Evolutionary conservation across 2,888 invertebrate genomes (phyloP).

Genomic region (Campoletis raptor): DNA sequence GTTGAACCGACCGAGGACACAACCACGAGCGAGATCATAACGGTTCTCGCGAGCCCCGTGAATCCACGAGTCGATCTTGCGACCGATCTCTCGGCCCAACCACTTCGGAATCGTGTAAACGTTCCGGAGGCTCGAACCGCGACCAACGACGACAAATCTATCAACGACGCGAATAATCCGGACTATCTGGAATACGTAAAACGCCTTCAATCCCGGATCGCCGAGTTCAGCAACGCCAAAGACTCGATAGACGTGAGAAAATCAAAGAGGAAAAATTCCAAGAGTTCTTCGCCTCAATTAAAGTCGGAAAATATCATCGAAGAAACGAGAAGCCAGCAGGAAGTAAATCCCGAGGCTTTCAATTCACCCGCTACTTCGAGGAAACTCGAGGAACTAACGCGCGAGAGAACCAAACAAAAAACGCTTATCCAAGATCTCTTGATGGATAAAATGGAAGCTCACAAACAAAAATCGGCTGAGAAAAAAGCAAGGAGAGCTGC

Average conservation of each 20-base stretch:
- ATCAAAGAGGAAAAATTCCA: constrained; percentile 85
- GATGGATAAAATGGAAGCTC: constrained; percentile 91
- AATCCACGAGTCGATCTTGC: constrained; percentile 77
- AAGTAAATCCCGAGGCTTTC: constrained; percentile 80
- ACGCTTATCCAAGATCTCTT: constrained; percentile 93
- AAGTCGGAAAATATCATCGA: constrained; percentile 86
- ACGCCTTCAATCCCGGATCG: constrained; percentile 88
- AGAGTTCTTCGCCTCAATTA: constrained; percentile 84
- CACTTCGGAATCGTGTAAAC: not conserved
- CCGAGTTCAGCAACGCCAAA: constrained; percentile 89
- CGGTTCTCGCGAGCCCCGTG: constrained; percentile 86
- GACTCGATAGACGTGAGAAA: constrained; percentile 90
- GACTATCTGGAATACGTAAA: constrained; percentile 88
- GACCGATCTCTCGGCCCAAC: constrained; percentile 16
- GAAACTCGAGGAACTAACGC: constrained; percentile 91
- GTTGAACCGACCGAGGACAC: constrained; percentile 88
- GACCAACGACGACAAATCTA: constrained; percentile 66
- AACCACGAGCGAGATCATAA: constrained; percentile 85
- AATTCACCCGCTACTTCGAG: constrained; percentile 87
- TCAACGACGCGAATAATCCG: constrained; percentile 80
- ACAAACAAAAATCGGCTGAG: constrained; percentile 88
- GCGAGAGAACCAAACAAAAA: constrained; percentile 93
- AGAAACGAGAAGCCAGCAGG: constrained; percentile 84
- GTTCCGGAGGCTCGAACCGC: not conserved
- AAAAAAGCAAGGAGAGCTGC: constrained; percentile 88